Evolutionary conservation across 2,888 invertebrate genomes (phyloP).

Genomic region (Thecophora atra): DNA sequence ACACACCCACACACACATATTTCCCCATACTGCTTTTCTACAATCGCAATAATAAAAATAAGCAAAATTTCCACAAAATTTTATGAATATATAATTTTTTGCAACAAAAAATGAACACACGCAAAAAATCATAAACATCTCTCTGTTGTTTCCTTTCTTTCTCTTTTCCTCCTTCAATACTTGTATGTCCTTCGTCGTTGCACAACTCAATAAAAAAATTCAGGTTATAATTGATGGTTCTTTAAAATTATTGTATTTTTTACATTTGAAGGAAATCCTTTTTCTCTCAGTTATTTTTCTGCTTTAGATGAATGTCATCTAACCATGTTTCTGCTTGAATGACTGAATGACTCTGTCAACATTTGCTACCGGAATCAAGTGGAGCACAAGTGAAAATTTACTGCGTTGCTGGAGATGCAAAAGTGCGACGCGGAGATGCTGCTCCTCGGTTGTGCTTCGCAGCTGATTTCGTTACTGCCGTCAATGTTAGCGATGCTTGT

Average conservation of each 20-base stretch:
- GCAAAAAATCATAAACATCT: not conserved
- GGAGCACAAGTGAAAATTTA: conserved; percentile 23
- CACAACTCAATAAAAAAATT: conserved; percentile 5
- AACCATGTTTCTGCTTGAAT: conserved; percentile 13
- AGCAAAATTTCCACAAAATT: too few relatives aligned
- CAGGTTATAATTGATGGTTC: not conserved
- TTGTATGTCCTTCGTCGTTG: not conserved
- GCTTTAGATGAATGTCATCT: conserved; percentile 23
- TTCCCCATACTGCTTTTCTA: not conserved
- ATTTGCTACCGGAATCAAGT: conserved; percentile 32
- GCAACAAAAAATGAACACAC: not conserved
- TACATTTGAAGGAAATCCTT: too few relatives aligned
- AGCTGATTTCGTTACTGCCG: too few relatives aligned
- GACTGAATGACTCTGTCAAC: conserved; percentile 33
- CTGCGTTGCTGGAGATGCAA: conserved; percentile 13
- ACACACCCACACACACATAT: not conserved
- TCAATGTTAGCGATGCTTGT: too few relatives aligned
- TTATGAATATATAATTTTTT: not conserved
- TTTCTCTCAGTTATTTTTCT: too few relatives aligned
- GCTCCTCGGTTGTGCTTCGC: too few relatives aligned
- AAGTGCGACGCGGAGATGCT: not conserved
- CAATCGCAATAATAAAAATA: too few relatives aligned
- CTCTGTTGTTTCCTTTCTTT: too few relatives aligned
- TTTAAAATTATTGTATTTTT: not conserved
- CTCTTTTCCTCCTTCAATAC: too few relatives aligned